Evolutionary conservation across 2,888 invertebrate genomes (phyloP).

Genomic region (Eupithecia subumbrata): DNA sequence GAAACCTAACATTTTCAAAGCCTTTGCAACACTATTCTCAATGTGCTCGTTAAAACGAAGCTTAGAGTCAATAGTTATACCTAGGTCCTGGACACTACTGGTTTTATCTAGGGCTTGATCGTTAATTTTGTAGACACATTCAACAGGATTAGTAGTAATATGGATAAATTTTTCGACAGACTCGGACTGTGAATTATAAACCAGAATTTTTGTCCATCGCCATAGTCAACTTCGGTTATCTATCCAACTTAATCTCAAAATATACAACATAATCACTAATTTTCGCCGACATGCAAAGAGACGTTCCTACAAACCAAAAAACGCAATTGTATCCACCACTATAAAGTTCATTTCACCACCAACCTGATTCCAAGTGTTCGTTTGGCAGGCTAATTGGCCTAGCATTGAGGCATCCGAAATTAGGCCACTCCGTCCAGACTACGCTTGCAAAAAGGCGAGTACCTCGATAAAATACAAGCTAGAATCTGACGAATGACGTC

Average conservation of each 20-base stretch:
- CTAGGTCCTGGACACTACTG: too few species aligned
- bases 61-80: too few species aligned
- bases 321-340: not conserved
- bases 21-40: too few species aligned
- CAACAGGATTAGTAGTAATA: too few species aligned
- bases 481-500: constrained; percentile 43
- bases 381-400: constrained; percentile 30
- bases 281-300: not conserved
- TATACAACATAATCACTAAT: not conserved
- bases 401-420: constrained; percentile 34
- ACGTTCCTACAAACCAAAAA: not conserved
- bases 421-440: constrained; percentile 29
- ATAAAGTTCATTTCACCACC: not conserved
- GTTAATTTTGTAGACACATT: too few species aligned
- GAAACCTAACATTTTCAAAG: too few species aligned
- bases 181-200: too few species aligned
- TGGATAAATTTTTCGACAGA: too few species aligned
- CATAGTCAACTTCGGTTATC: too few species aligned
- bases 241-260: not conserved
- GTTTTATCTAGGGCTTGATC: too few species aligned
- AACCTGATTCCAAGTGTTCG: not conserved
- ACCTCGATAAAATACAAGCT: constrained; percentile 45
- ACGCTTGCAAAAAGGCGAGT: constrained; percentile 29
- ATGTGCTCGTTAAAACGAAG: too few species aligned
- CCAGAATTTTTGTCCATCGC: too few species aligned